Base-by-base conservation (phyloP, 2,888 invertebrate species). In the Torymus auratus region DNA sequence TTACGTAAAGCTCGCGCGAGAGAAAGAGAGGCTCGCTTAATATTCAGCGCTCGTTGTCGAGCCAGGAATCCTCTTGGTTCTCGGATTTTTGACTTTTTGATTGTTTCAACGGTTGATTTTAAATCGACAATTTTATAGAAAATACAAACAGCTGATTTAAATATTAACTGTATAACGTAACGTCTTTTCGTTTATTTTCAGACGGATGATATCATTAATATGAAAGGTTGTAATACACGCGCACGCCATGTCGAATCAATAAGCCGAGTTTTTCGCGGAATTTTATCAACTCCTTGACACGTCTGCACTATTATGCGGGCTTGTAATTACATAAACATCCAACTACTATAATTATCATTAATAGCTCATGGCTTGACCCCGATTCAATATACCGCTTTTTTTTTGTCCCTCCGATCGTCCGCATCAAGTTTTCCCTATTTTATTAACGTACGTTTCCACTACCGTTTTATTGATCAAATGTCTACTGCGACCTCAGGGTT, bases 271-370 rank as follows among this genome's bases (percentile, higher is more conserved):
- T 41, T 41, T 7, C 41, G 41, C 73, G 7, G 17, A 52, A 28
- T 67, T 60, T 68, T 78, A 78, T 67, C 71, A 67, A 72, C 53
- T 71, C 78, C 78, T 78, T 65, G 71, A 78, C 78, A 58, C 67
- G 28, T 64, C 60, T n/a, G n/a, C 23, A 11, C 28, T 12, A 60
- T 72, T 12, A 58, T 67, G 78, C 41, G 78, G 72, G 28, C 72
- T 61, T 1, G 52, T 55, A 72, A 78, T 78, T 78, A 72, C 53
- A 68, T 67, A 72, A 72, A 78, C 50, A 78, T 20, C 61, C n/a
- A 41, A 52, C 20, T 56, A 50, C 15, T 56, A 52, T 65, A 78
- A 78, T 78, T 67, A 78, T 72, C 67, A 67, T 65, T 72, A 65
- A 71, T 67, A 62, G 61, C 76, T 56, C 12, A 11, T 50, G 60